phyloP scores from a whole-genome alignment of 2,797 vertebrate genomes.

The Schizopygopsis pylzovi region DNA sequence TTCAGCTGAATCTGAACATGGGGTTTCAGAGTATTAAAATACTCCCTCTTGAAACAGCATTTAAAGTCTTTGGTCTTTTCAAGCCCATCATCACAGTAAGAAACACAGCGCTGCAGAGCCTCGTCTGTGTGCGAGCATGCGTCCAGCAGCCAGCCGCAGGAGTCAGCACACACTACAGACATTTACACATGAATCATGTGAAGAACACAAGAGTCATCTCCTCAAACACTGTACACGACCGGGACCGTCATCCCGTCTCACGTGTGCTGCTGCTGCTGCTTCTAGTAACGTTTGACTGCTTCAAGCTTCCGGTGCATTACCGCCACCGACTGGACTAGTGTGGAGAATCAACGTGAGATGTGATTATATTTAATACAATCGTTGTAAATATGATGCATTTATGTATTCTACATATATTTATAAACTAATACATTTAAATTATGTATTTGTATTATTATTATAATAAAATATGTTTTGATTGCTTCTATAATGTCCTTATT shows the following conservation, averaged over 20 bases:
- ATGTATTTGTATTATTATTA: too few relatives aligned
- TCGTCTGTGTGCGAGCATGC: conserved; percentile 80
- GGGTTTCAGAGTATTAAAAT: conserved; percentile 78
- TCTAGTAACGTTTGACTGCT: background rate
- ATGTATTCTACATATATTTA: too few relatives aligned
- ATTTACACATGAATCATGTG: conserved; percentile 62
- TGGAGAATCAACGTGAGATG: too few relatives aligned
- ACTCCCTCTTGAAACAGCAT: conserved; percentile 79
- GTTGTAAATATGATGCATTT: too few relatives aligned
- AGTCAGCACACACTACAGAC: conserved; percentile 76
- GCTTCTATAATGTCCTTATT: too few relatives aligned
- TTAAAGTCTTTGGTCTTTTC: conserved; percentile 45
- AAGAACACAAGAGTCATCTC: too few relatives aligned
- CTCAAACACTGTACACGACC: too few relatives aligned
- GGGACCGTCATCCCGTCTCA: too few relatives aligned
- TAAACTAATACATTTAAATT: too few relatives aligned
- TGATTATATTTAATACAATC: background rate
- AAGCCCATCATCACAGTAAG: background rate
- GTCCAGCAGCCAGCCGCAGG: conserved; percentile 84
- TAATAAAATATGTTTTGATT: too few relatives aligned
- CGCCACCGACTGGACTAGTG: conserved; percentile 1
- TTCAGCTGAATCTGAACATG: conserved; percentile 59
- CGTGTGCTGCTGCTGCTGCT: background rate
- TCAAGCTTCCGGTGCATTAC: background rate
- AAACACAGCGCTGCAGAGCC: conserved; percentile 70